These are phyloP conservation scores for Anolis carolinensis DNA, from an alignment of 2,113 vertebrate species.

Conservation along the genomic window DNA sequence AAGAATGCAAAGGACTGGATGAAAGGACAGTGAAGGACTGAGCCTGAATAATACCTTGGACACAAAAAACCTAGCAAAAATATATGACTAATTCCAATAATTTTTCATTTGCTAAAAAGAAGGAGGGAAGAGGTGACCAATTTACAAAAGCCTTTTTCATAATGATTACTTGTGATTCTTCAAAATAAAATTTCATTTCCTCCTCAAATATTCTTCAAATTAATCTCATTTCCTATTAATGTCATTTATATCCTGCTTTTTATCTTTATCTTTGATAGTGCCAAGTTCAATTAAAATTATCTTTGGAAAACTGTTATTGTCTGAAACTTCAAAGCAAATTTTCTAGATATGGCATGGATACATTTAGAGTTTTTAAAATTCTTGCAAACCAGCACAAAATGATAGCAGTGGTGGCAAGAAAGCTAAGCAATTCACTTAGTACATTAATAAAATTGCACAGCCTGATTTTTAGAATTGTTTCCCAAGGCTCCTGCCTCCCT, in stretches of 20 bases:
- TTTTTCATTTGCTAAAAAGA: not conserved
- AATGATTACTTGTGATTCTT: not conserved
- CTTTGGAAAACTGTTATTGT: too few species aligned
- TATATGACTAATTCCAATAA: not conserved
- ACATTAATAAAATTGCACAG: not conserved
- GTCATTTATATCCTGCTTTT: too few species aligned
- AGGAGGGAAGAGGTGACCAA: not conserved
- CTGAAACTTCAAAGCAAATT: not conserved
- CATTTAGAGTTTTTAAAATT: not conserved
- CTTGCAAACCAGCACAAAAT: not conserved
- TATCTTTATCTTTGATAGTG: too few species aligned
- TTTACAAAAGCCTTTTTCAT: not conserved
- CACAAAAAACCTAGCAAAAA: not conserved
- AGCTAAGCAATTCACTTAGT: not conserved
- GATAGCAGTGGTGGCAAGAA: not conserved
- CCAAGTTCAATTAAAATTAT: too few species aligned
- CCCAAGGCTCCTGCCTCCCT: too few species aligned
- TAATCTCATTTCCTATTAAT: too few species aligned
- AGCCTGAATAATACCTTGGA: not conserved
- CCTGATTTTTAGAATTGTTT: too few species aligned
- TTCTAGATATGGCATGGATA: not conserved
- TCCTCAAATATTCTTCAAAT: too few species aligned
- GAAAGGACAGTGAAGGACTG: not conserved
- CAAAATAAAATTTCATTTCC: too few species aligned
- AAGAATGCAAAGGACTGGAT: slow-evolving; percentile 6